Evolutionary conservation across 2,888 invertebrate species (phyloP).

Genomic region (Hyposoter dolosus): DNA sequence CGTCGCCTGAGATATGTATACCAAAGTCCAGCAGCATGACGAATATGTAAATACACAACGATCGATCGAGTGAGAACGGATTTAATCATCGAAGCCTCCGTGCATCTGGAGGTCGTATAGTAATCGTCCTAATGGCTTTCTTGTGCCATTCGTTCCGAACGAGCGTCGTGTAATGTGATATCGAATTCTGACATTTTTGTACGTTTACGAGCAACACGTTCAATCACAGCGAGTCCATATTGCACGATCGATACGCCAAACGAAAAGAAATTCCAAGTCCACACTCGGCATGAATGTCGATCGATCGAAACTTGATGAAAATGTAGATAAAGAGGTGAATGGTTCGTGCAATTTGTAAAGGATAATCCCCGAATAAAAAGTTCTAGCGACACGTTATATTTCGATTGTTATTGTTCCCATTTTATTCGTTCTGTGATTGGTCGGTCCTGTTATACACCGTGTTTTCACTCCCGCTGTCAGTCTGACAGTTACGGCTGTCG

Average conservation of each 20-base stretch:
- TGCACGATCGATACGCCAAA: neutral
- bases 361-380: no score
- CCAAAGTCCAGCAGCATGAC: neutral
- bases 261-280: neutral
- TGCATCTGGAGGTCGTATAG: slow-evolving; percentile 12
- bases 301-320: neutral
- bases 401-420: no score
- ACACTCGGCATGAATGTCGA: neutral
- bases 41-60: slow-evolving; percentile 32
- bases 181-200: neutral
- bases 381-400: no score
- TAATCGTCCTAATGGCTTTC: slow-evolving; percentile 19
- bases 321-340: neutral
- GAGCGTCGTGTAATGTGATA: neutral
- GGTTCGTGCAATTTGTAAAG: neutral
- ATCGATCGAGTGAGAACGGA: slow-evolving; percentile 16
- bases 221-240: neutral
- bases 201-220: neutral
- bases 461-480: no score
- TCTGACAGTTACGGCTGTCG: no score
- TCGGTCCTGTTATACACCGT: no score
- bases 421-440: no score
- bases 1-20: neutral
- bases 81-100: slow-evolving; percentile 1
- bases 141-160: neutral